phyloP scores from a whole-genome alignment of 2,888 invertebrate genomes.

The Carterocephalus palaemon region DNA sequence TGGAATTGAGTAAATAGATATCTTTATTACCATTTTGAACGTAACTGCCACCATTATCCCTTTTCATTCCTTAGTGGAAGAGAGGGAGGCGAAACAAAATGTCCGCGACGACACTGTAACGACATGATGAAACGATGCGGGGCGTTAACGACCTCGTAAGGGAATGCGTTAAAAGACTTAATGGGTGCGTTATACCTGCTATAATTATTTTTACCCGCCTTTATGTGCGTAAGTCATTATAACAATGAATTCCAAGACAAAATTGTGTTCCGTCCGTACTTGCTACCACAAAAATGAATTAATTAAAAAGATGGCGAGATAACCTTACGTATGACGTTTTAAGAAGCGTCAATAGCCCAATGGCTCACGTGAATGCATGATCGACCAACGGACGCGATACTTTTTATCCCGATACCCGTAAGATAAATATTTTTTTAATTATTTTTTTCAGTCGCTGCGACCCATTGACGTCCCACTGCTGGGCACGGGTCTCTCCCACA shows the following conservation, averaged over 20 bases:
- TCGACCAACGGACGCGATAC: too few relatives aligned
- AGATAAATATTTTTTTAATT: too few relatives aligned
- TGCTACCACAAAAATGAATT: too few relatives aligned
- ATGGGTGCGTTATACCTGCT: slow-evolving; percentile 36
- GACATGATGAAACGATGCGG: slow-evolving; percentile 36
- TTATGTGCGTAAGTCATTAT: slow-evolving; percentile 5
- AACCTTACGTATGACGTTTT: too few relatives aligned
- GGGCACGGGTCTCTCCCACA: too few relatives aligned
- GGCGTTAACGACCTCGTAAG: slow-evolving; percentile 41
- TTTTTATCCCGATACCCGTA: too few relatives aligned
- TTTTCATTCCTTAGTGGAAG: slow-evolving; percentile 35
- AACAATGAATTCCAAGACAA: not conserved
- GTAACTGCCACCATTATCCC: slow-evolving; percentile 33
- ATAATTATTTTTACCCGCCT: slow-evolving; percentile 38
- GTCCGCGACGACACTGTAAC: slow-evolving; percentile 38
- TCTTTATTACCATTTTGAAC: slow-evolving; percentile 46
- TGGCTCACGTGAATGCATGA: too few relatives aligned
- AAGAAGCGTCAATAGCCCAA: too few relatives aligned
- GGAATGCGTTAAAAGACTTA: slow-evolving; percentile 42
- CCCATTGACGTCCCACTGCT: too few relatives aligned
- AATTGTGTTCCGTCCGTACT: too few relatives aligned
- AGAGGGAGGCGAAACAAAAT: slow-evolving; percentile 44
- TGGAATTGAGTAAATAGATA: slow-evolving; percentile 49
- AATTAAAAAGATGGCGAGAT: too few relatives aligned
- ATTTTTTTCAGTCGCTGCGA: too few relatives aligned